Conservation (phyloP, 1,140 invertebrate genomes). For the Microvelia longipes region DNA sequence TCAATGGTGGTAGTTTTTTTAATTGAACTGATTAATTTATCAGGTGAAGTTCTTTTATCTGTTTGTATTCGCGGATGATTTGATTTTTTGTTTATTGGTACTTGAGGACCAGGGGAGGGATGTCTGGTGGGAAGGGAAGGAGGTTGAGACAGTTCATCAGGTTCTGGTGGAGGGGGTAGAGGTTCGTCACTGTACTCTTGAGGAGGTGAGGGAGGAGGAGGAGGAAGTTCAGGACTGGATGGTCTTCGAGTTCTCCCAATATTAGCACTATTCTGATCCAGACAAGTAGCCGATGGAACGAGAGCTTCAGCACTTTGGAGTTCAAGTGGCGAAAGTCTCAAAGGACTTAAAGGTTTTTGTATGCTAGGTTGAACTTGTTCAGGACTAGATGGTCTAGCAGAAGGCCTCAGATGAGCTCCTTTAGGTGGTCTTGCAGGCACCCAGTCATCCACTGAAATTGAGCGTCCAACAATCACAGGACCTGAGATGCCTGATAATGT, state of each 20-base stretch:
- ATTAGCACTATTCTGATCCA: no score
- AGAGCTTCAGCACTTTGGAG: no score
- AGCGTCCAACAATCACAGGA: slow-evolving; percentile 44
- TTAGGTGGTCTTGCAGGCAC: slow-evolving; percentile 56
- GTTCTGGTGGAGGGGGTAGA: slow-evolving; percentile 47
- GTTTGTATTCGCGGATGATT: no score
- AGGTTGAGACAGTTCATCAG: neutral
- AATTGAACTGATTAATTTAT: no score
- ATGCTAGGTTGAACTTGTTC: no score
- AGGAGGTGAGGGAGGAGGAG: slow-evolving; percentile 32
- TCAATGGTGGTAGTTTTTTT: no score
- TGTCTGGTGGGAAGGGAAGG: neutral
- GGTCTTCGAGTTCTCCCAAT: no score
- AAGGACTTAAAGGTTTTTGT: no score
- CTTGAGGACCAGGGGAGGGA: neutral
- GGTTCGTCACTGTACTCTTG: slow-evolving; percentile 48
- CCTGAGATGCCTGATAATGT: slow-evolving; percentile 42
- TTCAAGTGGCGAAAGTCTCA: no score
- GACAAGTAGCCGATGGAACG: no score
- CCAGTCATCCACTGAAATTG: slow-evolving; percentile 50
- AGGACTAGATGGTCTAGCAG: slow-evolving; percentile 17
- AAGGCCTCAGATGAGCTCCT: slow-evolving; percentile 49
- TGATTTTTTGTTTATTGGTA: no score
- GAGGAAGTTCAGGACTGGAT: slow-evolving; percentile 49
- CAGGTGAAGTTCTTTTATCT: no score